phyloP scores from a whole-genome alignment of 2,888 invertebrate genomes.

The Zele albiditarsus region DNA sequence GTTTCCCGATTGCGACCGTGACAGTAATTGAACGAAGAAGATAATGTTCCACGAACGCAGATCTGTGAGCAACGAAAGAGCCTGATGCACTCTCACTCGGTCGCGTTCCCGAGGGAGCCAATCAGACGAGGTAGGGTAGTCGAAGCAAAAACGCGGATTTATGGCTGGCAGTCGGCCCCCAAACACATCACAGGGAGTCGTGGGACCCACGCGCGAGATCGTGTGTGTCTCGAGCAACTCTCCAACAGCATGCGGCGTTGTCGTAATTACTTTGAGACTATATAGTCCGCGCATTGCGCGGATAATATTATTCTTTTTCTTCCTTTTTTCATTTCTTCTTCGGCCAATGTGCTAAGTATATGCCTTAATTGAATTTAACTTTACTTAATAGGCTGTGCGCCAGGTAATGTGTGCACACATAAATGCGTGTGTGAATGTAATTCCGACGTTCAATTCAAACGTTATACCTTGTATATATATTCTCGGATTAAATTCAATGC shows the following conservation, averaged over 20 bases:
- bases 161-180: conserved; percentile 62
- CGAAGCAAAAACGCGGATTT: conserved; percentile 66
- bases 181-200: conserved; percentile 38
- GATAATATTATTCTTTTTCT: conserved; percentile 56
- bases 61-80: conserved; percentile 21
- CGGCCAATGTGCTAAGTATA: conserved; percentile 57
- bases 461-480: background rate
- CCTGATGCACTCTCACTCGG: conserved; percentile 25
- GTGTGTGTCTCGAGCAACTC: conserved; percentile 33
- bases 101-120: conserved; percentile 60
- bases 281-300: conserved; percentile 51
- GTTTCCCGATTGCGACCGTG: conserved; percentile 52
- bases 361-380: conserved; percentile 70
- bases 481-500: background rate
- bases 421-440: background rate
- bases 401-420: conserved; percentile 41
- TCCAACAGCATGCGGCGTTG: conserved; percentile 36
- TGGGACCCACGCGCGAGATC: conserved; percentile 22
- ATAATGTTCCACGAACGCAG: conserved; percentile 51
- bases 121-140: conserved; percentile 55
- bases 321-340: background rate
- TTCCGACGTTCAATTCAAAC: background rate
- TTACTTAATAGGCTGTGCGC: conserved; percentile 67
- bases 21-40: conserved; percentile 61
- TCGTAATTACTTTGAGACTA: conserved; percentile 67